phyloP scores from a whole-genome alignment of 2,113 vertebrate genomes.

The Asarcornis scutulata region DNA sequence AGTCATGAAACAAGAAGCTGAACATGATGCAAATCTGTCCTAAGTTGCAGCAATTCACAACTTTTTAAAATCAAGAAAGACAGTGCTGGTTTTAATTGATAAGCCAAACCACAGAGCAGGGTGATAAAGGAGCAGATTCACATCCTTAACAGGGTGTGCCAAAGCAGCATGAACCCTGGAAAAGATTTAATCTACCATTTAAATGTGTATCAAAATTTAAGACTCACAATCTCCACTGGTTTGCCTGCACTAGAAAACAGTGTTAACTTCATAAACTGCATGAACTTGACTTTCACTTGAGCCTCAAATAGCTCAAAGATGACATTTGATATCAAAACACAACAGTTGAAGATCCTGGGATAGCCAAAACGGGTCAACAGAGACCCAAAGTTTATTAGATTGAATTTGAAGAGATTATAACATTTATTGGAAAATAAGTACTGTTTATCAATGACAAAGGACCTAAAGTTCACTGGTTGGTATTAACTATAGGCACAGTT shows the following conservation, averaged over 20 bases:
- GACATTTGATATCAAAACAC: background rate
- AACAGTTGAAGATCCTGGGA: background rate
- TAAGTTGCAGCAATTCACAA: background rate
- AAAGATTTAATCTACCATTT: background rate
- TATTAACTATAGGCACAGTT: background rate
- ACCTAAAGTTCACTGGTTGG: background rate
- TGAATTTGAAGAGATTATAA: background rate
- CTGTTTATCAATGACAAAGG: background rate
- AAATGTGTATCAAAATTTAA: background rate
- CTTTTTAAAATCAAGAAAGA: background rate
- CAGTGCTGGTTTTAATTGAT: background rate
- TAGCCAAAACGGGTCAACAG: background rate
- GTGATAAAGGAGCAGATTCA: background rate
- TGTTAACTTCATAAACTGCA: background rate
- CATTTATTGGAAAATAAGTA: background rate
- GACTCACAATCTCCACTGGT: background rate
- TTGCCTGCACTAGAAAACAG: conserved; percentile 8
- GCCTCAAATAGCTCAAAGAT: background rate
- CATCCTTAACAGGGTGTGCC: background rate
- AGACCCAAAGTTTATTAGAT: background rate
- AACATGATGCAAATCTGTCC: conserved; percentile 20
- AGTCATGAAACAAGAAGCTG: background rate
- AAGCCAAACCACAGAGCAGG: background rate
- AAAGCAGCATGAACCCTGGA: background rate
- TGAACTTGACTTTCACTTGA: background rate